Evolutionary conservation across 2,888 invertebrate genomes (phyloP), one percentile per base, ranked within the genome.

Genomic region (Bedellia somnulentella): DNA sequence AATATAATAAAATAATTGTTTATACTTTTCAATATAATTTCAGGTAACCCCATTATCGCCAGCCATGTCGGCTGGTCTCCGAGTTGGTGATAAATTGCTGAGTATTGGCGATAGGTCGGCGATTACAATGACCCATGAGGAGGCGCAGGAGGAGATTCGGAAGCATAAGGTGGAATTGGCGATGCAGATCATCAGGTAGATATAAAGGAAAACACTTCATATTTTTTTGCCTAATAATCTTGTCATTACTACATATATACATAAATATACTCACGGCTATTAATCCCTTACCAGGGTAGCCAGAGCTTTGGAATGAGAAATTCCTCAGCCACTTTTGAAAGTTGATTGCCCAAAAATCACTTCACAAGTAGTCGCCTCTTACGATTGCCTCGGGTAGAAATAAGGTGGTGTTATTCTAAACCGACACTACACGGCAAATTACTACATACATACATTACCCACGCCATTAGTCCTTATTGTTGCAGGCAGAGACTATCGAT

Each of bases 21-120:
- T 13, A 11, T 13, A 4, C 6, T 27, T 27, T 1, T 10, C 17
- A n/a, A 3, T 5, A 8, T 12, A 3, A 5, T 22, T 31, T 3
- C 50, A 94, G 95, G 89, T 96, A 11, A 70, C 82, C 18, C 86
- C 87, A 34, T 84, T 83, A 31, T 86, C 93, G 40, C 78, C 93
- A 22, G 93, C 95, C 0, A 89, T 92, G 51, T 71, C 81, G 40
- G 86, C 86, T 35, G 95, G 94, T 1, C 66, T 97, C 14, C 79
- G 81, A 49, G 82, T 87, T 9, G 93, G 93, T n/a, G 96, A 97
- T 67, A 77, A 86, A 21, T 80, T 97, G 39, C 78, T 89, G 21
- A 80, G 82, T 39, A 83, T 96, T 40, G 88, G 89, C 52, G 85
- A 86, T 35, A 68, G 76, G 21, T 73, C 83, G 27, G 81, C 89